phyloP scores from a whole-genome alignment of 2,113 vertebrate genomes.

The Dromas ardeola region DNA sequence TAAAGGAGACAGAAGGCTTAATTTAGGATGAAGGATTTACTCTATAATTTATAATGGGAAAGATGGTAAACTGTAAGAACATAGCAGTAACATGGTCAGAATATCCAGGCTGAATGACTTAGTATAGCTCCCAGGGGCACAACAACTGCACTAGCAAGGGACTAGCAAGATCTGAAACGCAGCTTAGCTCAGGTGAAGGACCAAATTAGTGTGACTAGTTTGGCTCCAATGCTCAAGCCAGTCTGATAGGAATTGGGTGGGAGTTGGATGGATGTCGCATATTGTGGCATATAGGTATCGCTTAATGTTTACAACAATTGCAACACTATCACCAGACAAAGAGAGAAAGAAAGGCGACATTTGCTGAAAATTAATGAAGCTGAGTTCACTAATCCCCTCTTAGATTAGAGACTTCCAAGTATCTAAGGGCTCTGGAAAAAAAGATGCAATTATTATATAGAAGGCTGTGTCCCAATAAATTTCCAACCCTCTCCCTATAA shows the following conservation, averaged over 20 bases:
- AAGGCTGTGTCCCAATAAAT: slow-evolving; percentile 22
- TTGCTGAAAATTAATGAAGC: slow-evolving; percentile 46
- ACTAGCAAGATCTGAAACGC: background rate
- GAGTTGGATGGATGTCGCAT: background rate
- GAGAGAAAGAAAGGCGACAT: background rate
- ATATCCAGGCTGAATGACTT: background rate
- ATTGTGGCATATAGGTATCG: background rate
- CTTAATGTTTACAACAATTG: background rate
- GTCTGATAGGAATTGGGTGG: background rate
- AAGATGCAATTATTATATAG: background rate
- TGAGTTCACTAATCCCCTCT: slow-evolving; percentile 16
- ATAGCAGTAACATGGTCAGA: background rate
- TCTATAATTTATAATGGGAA: background rate
- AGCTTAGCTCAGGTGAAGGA: background rate
- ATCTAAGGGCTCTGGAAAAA: background rate
- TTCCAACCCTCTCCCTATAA: slow-evolving; percentile 13
- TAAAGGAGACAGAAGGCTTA: background rate
- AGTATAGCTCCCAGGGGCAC: background rate
- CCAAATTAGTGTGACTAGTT: background rate
- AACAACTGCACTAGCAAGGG: background rate
- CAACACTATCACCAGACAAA: background rate
- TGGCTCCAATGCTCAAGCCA: background rate
- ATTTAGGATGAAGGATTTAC: background rate
- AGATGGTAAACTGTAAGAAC: background rate
- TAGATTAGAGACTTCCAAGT: slow-evolving; percentile 16